Conservation (phyloP, 2,113 vertebrate genomes). For the Lipophrys pholis region DNA sequence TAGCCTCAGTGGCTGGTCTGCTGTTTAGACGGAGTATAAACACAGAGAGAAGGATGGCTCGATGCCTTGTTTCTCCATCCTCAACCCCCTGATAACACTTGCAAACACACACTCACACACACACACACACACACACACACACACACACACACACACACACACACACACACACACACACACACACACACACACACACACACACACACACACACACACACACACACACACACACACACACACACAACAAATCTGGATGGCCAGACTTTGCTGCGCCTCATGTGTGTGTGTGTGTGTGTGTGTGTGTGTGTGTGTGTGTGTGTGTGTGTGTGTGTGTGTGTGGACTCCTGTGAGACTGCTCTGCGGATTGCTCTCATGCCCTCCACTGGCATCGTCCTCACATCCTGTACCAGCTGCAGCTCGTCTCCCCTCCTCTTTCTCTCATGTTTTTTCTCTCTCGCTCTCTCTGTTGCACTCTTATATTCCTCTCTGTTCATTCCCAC, state of each 20-base stretch:
- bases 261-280: conserved; percentile 31
- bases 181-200: conserved; percentile 10
- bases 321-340: conserved; percentile 40
- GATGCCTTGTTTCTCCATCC: conserved; percentile 67
- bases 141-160: conserved; percentile 10
- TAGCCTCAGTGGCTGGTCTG: conserved; percentile 79
- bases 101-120: conserved; percentile 32
- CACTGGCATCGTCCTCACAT: conserved; percentile 70
- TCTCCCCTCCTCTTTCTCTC: conserved; percentile 35
- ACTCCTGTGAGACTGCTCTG: conserved; percentile 53
- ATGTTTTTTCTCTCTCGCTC: neutral
- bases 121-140: conserved; percentile 25
- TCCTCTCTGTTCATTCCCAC: conserved; percentile 65
- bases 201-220: conserved; percentile 32
- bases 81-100: conserved; percentile 62
- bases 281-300: too few relatives aligned
- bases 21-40: conserved; percentile 83
- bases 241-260: conserved; percentile 51
- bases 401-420: conserved; percentile 78
- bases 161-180: conserved; percentile 10
- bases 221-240: conserved; percentile 12
- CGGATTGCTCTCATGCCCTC: conserved; percentile 67
- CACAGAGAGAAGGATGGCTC: conserved; percentile 76
- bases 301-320: too few relatives aligned
- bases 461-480: conserved; percentile 21